A percentile compares a stretch with the other conserved stretches of the same genome.
phyloP scores from a whole-genome alignment of 2,888 invertebrate species.

The Pandemis heparana region DNA sequence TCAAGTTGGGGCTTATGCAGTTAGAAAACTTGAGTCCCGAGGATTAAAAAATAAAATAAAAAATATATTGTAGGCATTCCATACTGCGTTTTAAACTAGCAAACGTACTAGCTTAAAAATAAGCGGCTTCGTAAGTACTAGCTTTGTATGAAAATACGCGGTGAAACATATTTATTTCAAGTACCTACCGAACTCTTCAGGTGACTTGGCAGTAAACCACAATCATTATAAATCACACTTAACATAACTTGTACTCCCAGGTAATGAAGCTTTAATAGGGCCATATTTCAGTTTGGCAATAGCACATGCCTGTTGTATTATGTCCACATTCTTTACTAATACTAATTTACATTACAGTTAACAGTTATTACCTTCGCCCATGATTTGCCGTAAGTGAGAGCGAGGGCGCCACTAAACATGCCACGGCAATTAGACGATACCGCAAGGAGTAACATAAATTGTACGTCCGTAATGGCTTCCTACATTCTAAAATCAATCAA shows the following conservation, averaged over 20 bases:
- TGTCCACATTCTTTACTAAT: conserved; percentile 8
- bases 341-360: conserved; percentile 16
- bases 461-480: conserved; percentile 57
- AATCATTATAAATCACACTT: not conserved
- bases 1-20: no score
- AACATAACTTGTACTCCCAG: not conserved
- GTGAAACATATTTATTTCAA: not conserved
- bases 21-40: no score
- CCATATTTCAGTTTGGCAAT: conserved; percentile 1
- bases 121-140: not conserved
- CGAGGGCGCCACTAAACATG: conserved; percentile 1
- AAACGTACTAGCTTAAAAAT: no score
- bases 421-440: conserved; percentile 41
- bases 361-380: conserved; percentile 2
- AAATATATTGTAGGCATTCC: no score
- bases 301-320: conserved; percentile 7
- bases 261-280: conserved; percentile 4
- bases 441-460: conserved; percentile 47
- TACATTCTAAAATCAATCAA: conserved; percentile 71
- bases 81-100: no score
- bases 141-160: not conserved
- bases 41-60: no score
- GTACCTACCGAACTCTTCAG: not conserved
- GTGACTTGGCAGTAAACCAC: not conserved
- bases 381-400: conserved; percentile 2